phyloP scores from a whole-genome alignment of 2,797 vertebrate species.

The Lagocephalus sceleratus region DNA sequence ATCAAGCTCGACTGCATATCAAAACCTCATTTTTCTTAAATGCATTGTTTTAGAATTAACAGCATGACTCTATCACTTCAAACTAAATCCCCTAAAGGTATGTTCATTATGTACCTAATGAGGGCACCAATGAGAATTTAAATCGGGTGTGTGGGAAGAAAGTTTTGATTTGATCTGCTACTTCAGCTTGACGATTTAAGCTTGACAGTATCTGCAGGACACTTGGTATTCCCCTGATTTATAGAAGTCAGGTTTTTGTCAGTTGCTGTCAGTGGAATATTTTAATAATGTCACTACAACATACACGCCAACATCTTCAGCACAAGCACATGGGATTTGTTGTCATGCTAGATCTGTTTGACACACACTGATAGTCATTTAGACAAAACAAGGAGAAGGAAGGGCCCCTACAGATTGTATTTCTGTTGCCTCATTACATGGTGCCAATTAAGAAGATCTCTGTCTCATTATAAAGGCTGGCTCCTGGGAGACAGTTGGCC shows the following conservation, averaged over 20 bases:
- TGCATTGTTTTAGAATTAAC: too few relatives aligned
- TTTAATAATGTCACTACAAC: slow-evolving; percentile 2
- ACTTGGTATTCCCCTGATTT: slow-evolving; percentile 15
- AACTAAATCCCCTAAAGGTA: not conserved
- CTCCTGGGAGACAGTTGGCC: slow-evolving; percentile 61
- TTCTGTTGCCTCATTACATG: slow-evolving; percentile 68
- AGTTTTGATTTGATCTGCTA: slow-evolving; percentile 7
- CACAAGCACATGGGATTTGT: slow-evolving; percentile 16
- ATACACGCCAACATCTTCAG: slow-evolving; percentile 1
- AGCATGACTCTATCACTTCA: not conserved
- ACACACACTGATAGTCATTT: slow-evolving; percentile 42
- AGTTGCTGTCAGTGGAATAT: slow-evolving; percentile 14
- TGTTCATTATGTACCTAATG: slow-evolving; percentile 1
- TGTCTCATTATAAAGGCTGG: slow-evolving; percentile 65
- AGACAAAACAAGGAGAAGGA: slow-evolving; percentile 19
- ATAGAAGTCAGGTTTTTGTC: slow-evolving; percentile 8
- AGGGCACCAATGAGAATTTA: not conserved
- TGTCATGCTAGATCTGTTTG: slow-evolving; percentile 33
- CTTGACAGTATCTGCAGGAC: slow-evolving; percentile 11
- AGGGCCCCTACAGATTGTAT: slow-evolving; percentile 55
- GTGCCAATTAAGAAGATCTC: slow-evolving; percentile 72
- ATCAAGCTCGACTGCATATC: too few relatives aligned
- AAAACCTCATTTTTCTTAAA: too few relatives aligned
- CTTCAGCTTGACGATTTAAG: slow-evolving; percentile 4
- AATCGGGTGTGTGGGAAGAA: slow-evolving; percentile 1